phyloP scores from a whole-genome alignment of 2,888 invertebrate genomes.

The Ctena decussata region DNA sequence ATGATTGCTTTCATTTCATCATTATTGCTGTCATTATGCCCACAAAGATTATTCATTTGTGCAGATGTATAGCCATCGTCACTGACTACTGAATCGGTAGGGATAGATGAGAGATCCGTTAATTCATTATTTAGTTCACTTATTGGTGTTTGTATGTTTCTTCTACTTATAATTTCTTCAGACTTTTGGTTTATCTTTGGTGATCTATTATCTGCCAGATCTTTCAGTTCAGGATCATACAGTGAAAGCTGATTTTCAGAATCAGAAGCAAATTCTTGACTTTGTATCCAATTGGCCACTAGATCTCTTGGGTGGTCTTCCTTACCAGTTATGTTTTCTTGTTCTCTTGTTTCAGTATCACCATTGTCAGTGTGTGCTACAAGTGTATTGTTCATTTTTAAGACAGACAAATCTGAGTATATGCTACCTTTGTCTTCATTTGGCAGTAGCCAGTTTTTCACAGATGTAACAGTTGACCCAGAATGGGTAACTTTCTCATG shows the following conservation, averaged over 20 bases:
- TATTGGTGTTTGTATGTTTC: not conserved
- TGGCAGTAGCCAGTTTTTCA: constrained; percentile 57
- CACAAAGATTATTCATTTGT: not conserved
- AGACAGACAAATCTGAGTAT: not conserved
- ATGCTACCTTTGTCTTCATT: constrained; percentile 29
- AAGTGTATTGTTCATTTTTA: constrained; percentile 36
- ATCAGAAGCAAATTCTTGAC: constrained; percentile 22
- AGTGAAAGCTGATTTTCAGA: not conserved
- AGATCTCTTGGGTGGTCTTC: not conserved
- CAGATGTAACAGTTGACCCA: constrained; percentile 41
- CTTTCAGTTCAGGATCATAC: not conserved
- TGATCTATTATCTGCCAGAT: not conserved
- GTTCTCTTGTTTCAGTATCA: not conserved
- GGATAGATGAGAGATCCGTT: not conserved
- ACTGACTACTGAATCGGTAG: not conserved
- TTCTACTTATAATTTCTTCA: not conserved
- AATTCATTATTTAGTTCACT: not conserved
- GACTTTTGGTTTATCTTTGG: not conserved
- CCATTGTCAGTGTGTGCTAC: constrained; percentile 2
- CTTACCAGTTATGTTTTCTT: not conserved
- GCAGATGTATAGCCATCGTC: not conserved
- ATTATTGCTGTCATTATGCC: no score
- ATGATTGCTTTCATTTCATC: no score
- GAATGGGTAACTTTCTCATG: constrained; percentile 35
- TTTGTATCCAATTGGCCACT: constrained; percentile 59